Conservation (phyloP, 1,140 invertebrate genomes). For the Drosophila tani region DNA sequence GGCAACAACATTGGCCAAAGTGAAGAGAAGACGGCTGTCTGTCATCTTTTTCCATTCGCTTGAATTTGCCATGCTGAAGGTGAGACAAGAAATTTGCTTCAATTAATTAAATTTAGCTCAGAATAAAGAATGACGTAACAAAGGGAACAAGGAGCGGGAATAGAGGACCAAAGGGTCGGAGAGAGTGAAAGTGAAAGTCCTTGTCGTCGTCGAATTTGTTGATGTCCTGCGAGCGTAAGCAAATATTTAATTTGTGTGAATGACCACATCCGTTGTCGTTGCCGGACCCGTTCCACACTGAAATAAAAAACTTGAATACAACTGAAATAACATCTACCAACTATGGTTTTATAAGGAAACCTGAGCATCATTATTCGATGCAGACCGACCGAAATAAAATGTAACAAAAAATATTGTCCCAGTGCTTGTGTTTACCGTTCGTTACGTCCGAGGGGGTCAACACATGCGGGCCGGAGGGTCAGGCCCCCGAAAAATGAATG, state of each 20-base stretch:
- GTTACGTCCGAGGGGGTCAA: conserved; percentile 41
- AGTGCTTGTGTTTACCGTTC: conserved; percentile 55
- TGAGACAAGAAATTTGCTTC: no score
- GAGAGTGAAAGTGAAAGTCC: conserved; percentile 13
- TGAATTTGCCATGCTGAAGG: no score
- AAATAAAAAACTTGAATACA: background rate
- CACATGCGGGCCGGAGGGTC: conserved; percentile 13
- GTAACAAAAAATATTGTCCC: background rate
- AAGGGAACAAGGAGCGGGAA: background rate
- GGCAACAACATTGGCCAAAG: no score
- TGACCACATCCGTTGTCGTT: conserved; percentile 62
- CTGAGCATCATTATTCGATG: background rate
- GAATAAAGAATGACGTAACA: conserved; percentile 1
- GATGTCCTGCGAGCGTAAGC: conserved; percentile 46
- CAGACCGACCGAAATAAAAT: background rate
- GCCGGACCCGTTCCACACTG: conserved; percentile 5
- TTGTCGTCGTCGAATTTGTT: conserved; percentile 18
- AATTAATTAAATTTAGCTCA: no score
- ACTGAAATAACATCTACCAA: background rate
- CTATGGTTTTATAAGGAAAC: background rate
- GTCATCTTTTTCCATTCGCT: no score
- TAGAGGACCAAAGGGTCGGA: background rate
- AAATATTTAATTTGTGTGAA: conserved; percentile 81
- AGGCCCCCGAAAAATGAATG: conserved; percentile 35
- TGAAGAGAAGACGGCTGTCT: no score